A percentile compares a stretch with the other conserved stretches of the same genome.
phyloP scores from a whole-genome alignment of 64 coral and sea anemone genomes.

The Catalaphyllia jardinei region DNA sequence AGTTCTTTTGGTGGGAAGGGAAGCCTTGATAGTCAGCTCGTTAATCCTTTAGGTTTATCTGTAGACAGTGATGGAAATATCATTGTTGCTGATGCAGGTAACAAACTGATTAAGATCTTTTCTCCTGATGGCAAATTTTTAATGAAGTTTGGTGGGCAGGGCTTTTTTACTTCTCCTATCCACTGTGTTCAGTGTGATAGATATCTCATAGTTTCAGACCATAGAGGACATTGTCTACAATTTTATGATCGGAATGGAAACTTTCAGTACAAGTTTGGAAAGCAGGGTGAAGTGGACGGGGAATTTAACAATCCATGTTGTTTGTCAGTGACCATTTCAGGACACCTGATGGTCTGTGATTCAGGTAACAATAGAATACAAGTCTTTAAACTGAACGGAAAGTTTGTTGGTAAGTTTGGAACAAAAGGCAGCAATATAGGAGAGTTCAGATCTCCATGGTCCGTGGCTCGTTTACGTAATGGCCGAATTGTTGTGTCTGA shows the following conservation, averaged over 20 bases:
- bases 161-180: slow-evolving; percentile 17
- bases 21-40: slow-evolving; percentile 12
- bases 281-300: slow-evolving; percentile 18
- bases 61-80: slow-evolving; percentile 54
- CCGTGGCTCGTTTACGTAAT: too few species aligned
- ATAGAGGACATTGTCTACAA: slow-evolving; percentile 22
- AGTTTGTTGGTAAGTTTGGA: too few species aligned
- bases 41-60: slow-evolving; percentile 24
- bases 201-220: slow-evolving; percentile 41
- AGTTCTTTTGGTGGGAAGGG: slow-evolving; percentile 23
- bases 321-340: neutral
- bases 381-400: too few species aligned
- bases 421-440: too few species aligned
- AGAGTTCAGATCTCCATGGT: too few species aligned
- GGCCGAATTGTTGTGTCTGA: too few species aligned
- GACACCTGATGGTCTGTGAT: too few species aligned
- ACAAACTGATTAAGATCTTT: slow-evolving; percentile 63
- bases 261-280: slow-evolving; percentile 46
- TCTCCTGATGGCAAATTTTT: slow-evolving; percentile 49
- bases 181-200: slow-evolving; percentile 40
- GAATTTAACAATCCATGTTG: slow-evolving; percentile 37
- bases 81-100: slow-evolving; percentile 42
- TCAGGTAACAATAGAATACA: too few species aligned
- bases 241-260: slow-evolving; percentile 42
- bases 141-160: slow-evolving; percentile 1